Base-by-base conservation (phyloP, 2,113 vertebrate species). In the Clarias gariepinus region DNA sequence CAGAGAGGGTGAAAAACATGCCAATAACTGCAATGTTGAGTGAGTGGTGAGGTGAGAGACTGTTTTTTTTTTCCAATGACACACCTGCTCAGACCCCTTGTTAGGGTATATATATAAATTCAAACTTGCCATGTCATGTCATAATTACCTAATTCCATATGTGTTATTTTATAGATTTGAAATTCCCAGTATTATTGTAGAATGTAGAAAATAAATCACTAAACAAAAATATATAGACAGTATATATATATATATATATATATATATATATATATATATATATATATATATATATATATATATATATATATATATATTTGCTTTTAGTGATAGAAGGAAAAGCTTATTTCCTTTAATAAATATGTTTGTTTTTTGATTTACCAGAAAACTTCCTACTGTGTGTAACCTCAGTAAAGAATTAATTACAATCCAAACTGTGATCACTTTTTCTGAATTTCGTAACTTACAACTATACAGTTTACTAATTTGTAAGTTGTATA, bases 391-490 rank as follows among this genome's bases (percentile, higher is more conserved):
- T 57, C 19, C 79, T 53, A 66, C 33, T 57, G 12, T 71, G 28
- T 68, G 25, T 81, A 58, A 30, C 77, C 30, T 60, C 23, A 53
- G 52, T 53, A 81, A 23, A 71, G 23, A 28, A 63, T 25, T 10
- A 58, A 33, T 66, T 63, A 28, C 19, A 64, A 23, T 57, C 30
- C 13, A 2, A 13, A 80, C 25, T 18, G 16, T 71, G 28, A 86
- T 33, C 71, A 64, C 77, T 71, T 57, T 86, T 71, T 86, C 23
- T 81, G 61, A 86, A 79, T 57, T 69, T 63, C 61, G 30, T 86
- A 21, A 66, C 52, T 36, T 28, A 58, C 41, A 79, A 68, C 18
- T 23, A 53, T 57, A 55, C 52, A 86, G 6, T 63, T 80, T 80
- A 55, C 63, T 55, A 71, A 69, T 30, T 81, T 64, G 36, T 53